Evolutionary conservation across 2,888 invertebrate genomes (phyloP).

Genomic region (Agrochola litura): DNA sequence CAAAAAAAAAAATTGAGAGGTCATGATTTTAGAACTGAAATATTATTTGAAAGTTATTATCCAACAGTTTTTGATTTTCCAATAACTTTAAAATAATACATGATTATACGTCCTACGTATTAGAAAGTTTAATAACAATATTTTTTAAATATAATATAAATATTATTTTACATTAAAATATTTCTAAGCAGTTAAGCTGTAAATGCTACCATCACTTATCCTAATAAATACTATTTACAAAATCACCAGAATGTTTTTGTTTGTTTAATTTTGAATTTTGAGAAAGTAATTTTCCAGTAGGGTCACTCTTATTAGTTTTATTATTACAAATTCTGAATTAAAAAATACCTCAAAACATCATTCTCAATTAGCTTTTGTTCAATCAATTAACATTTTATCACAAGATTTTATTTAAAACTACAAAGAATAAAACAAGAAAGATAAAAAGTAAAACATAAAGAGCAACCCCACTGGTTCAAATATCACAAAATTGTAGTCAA

Average conservation of each 20-base stretch:
- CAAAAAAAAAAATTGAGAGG: slow-evolving; percentile 49
- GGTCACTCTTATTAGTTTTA: slow-evolving; percentile 51
- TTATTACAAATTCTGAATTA: slow-evolving; percentile 19
- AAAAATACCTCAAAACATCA: slow-evolving; percentile 24
- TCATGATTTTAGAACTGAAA: slow-evolving; percentile 67
- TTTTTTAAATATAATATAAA: slow-evolving; percentile 89
- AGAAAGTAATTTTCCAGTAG: slow-evolving; percentile 45
- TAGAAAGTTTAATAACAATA: slow-evolving; percentile 85
- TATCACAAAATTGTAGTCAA: slow-evolving; percentile 65
- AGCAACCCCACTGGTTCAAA: slow-evolving; percentile 53
- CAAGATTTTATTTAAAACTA: slow-evolving; percentile 38
- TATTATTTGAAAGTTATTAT: slow-evolving; percentile 60
- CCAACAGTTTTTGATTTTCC: slow-evolving; percentile 37
- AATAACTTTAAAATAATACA: slow-evolving; percentile 67
- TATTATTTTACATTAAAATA: slow-evolving; percentile 90
- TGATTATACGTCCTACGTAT: slow-evolving; percentile 83
- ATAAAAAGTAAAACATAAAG: slow-evolving; percentile 31
- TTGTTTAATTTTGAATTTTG: slow-evolving; percentile 64
- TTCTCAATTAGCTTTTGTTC: slow-evolving; percentile 17
- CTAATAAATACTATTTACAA: slow-evolving; percentile 91
- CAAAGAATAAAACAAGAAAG: slow-evolving; percentile 26
- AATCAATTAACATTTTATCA: slow-evolving; percentile 47
- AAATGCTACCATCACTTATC: slow-evolving; percentile 88
- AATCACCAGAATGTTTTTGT: slow-evolving; percentile 86
- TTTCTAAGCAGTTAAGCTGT: slow-evolving; percentile 87